These are phyloP conservation scores for Mastomys coucha DNA, from an alignment of 2,113 vertebrate genomes.

Conservation along the genomic window DNA sequence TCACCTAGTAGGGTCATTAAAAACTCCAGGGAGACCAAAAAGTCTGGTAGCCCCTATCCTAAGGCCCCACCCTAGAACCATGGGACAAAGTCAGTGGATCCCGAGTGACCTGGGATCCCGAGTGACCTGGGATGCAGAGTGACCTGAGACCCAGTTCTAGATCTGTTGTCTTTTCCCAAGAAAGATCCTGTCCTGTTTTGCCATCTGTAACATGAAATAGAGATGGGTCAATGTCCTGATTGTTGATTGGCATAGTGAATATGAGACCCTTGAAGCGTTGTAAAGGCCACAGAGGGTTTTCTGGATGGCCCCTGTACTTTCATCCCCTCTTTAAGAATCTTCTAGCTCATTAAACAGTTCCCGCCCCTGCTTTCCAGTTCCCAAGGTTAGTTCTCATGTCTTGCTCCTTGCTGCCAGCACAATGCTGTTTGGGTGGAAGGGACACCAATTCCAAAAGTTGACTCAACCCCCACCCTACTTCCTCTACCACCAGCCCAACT, in stretches of 20 bases:
- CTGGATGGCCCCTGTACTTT: neutral
- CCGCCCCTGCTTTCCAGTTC: neutral
- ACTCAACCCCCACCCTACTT: neutral
- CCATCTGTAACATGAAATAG: constrained; percentile 39
- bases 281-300: neutral
- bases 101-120: neutral
- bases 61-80: neutral
- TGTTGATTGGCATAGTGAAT: neutral
- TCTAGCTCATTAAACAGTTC: neutral
- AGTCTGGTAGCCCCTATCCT: neutral
- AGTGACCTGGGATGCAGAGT: neutral
- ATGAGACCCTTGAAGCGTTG: neutral
- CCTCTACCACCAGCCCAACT: neutral
- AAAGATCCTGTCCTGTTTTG: neutral
- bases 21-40: neutral
- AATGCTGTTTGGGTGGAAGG: neutral
- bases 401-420: neutral
- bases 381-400: neutral
- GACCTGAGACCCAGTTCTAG: neutral
- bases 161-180: neutral
- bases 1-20: neutral
- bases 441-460: neutral
- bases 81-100: neutral
- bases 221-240: neutral
- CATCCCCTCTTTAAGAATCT: neutral